Base-by-base conservation (phyloP, 1,140 invertebrate genomes). In the Stenopsyche tienmushanensis region DNA sequence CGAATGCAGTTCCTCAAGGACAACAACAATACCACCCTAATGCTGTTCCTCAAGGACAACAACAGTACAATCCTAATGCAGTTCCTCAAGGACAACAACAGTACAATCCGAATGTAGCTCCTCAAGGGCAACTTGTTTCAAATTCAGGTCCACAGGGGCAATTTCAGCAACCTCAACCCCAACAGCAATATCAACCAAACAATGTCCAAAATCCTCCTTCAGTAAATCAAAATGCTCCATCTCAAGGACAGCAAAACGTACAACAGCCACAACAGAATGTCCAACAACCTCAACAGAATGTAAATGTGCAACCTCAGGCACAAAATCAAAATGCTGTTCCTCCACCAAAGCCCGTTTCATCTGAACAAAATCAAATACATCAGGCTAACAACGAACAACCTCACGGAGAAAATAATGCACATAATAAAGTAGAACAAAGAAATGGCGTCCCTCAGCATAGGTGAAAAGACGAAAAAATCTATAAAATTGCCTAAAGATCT, bases 81-180 rank as follows among this genome's bases (percentile, higher is more conserved):
- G 69, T 73, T 72, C 60, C 73, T 25, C 78, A 78, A 66, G 21
- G 26, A 44, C 41, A 39, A 39, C 5, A 39, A 17, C n/a, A 17
- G 10, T 17, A 49, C 23, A 10, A 49, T 49, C 45, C 45, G 3
- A 15, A 49, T 2, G n/a, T 21, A 18, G 57, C 58, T 18, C 64
- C 47, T 25, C 72, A 66, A 13, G 70, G 44, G 41, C 69, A 72
- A 49, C 66, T 63, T n/a, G n/a, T n/a, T n/a, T n/a, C n/a, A n/a
- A n/a, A n/a, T n/a, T n/a, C 72, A 75, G 47, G 69, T 73, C 74
- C 70, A 34, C 64, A 62, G 57, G 9, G 15, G 8, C 72, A 73
- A 39, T 45, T 73, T 18, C 76, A 74, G 54, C 69, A 67, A 13
- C 69, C 71, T 39, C 78, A 78, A 70, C 72, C 66, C 17, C 70